phyloP scores from a whole-genome alignment of 1,140 invertebrate genomes.

The Drosophila punjabiensis region DNA sequence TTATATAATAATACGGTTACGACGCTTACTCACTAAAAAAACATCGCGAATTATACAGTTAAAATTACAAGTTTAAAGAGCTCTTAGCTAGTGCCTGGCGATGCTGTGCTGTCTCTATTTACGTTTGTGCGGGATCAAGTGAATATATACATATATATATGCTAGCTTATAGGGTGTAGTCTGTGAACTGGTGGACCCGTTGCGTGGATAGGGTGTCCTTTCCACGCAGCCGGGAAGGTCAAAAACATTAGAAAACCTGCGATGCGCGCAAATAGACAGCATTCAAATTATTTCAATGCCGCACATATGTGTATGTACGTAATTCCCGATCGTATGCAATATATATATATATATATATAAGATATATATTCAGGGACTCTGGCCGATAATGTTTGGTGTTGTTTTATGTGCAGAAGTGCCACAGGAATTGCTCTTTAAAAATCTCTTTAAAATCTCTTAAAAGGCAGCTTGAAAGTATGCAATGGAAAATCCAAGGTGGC shows the following conservation, averaged over 20 bases:
- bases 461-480: not conserved
- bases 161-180: slow-evolving; percentile 9
- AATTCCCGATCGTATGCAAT: slow-evolving; percentile 9
- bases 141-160: slow-evolving; percentile 25
- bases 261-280: slow-evolving; percentile 77
- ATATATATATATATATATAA: slow-evolving; percentile 11
- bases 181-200: slow-evolving; percentile 20
- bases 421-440: not conserved
- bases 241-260: slow-evolving; percentile 72
- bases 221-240: slow-evolving; percentile 33
- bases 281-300: slow-evolving; percentile 69
- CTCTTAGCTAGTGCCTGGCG: slow-evolving; percentile 34
- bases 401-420: not conserved
- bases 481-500: no score
- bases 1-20: slow-evolving; percentile 51
- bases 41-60: slow-evolving; percentile 12
- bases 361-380: slow-evolving; percentile 28
- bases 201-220: slow-evolving; percentile 44
- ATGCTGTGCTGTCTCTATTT: slow-evolving; percentile 45
- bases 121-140: slow-evolving; percentile 27
- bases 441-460: not conserved
- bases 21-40: slow-evolving; percentile 30
- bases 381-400: slow-evolving; percentile 43
- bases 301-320: slow-evolving; percentile 13
- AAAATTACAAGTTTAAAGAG: slow-evolving; percentile 10